These are phyloP conservation scores for Arrhamphus sclerolepis DNA, from an alignment of 2,797 vertebrate genomes.

Conservation along the genomic window DNA sequence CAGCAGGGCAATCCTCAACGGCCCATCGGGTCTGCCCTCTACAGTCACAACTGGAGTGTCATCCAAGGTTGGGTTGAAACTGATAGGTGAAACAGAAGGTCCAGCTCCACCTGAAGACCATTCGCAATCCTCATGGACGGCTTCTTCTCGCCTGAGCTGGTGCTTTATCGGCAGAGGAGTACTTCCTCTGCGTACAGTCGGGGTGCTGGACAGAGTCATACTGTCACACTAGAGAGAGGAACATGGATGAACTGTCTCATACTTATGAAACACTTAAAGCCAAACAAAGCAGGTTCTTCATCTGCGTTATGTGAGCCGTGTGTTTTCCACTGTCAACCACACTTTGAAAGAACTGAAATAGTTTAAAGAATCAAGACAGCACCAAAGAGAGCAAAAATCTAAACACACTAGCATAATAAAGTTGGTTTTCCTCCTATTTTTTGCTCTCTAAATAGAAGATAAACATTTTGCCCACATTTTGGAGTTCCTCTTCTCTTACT, in stretches of 20 bases:
- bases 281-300: too few relatives aligned
- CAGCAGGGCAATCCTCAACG: conserved; percentile 81
- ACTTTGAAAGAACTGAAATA: too few relatives aligned
- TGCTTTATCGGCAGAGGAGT: conserved; percentile 90
- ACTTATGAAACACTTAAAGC: conserved; percentile 9
- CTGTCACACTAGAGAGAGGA: conserved; percentile 65
- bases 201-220: conserved; percentile 81
- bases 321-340: too few relatives aligned
- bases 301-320: too few relatives aligned
- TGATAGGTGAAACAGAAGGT: conserved; percentile 69
- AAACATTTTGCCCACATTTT: too few relatives aligned
- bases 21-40: conserved; percentile 70
- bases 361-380: too few relatives aligned
- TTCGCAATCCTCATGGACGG: conserved; percentile 81
- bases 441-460: too few relatives aligned
- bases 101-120: conserved; percentile 80
- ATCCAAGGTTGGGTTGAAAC: conserved; percentile 73
- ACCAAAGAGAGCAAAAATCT: too few relatives aligned
- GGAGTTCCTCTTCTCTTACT: too few relatives aligned
- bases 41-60: conserved; percentile 62
- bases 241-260: not conserved
- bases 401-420: too few relatives aligned
- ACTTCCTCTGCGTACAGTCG: conserved; percentile 85
- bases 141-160: conserved; percentile 86
- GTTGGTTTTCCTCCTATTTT: too few relatives aligned